phyloP scores from a whole-genome alignment of 1,140 invertebrate genomes.

The Ptiloglossa arizonensis region DNA sequence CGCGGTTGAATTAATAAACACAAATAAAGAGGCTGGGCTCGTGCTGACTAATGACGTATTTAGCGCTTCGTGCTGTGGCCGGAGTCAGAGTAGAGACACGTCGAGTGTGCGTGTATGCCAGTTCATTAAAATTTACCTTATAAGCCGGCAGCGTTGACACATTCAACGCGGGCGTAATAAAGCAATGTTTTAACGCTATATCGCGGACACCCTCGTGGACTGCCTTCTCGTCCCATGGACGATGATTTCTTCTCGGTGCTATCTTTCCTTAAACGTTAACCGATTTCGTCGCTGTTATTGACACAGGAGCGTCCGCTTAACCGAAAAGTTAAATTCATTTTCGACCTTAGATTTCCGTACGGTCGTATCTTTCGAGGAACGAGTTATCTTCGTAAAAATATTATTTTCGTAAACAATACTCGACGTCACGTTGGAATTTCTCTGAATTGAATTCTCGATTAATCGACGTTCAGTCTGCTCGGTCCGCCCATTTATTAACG shows the following conservation, averaged over 20 bases:
- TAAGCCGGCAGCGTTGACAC: conserved; percentile 73
- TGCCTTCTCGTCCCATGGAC: conserved; percentile 6
- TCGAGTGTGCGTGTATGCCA: conserved; percentile 57
- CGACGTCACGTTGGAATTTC: too few relatives aligned
- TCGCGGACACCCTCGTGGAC: conserved; percentile 60
- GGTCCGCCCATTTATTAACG: neutral
- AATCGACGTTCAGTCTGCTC: too few relatives aligned
- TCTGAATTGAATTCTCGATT: too few relatives aligned
- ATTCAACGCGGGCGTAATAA: conserved; percentile 76
- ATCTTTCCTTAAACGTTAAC: conserved; percentile 46
- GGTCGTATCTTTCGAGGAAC: too few relatives aligned
- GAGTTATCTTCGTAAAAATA: too few relatives aligned
- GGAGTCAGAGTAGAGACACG: conserved; percentile 58
- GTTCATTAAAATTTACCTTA: conserved; percentile 81
- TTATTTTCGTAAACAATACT: too few relatives aligned
- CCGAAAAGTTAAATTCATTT: too few relatives aligned
- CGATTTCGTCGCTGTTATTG: too few relatives aligned
- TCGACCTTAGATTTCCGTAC: too few relatives aligned
- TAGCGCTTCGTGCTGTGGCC: conserved; percentile 69
- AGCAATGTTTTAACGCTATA: conserved; percentile 73
- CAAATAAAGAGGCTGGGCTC: conserved; percentile 67
- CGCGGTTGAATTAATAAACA: conserved; percentile 74
- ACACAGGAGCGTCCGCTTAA: too few relatives aligned
- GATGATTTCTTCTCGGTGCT: conserved; percentile 4
- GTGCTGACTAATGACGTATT: conserved; percentile 78